A percentile compares a stretch with the other conserved stretches of the same genome.
These are phyloP conservation scores for Bugula neritina DNA, from an alignment of 2,888 invertebrate species.

Conservation along the genomic window DNA sequence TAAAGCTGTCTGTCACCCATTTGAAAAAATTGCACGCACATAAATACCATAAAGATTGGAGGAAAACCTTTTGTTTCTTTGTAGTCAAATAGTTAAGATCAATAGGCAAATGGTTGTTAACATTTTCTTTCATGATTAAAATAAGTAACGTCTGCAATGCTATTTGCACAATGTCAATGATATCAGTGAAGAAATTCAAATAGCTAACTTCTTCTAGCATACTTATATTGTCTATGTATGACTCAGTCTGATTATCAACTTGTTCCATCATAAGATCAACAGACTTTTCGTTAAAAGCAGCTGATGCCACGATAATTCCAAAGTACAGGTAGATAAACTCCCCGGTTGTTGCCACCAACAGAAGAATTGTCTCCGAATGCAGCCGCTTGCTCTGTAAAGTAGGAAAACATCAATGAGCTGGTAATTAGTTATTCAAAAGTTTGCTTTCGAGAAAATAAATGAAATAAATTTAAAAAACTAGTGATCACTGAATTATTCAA, in stretches of 20 bases:
- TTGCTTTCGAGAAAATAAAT: too few species aligned
- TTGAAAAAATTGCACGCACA: conserved; percentile 22
- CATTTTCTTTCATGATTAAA: neutral
- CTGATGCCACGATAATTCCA: neutral
- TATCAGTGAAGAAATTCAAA: neutral
- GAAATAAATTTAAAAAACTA: too few species aligned
- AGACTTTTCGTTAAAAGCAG: neutral
- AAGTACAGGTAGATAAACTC: conserved; percentile 18
- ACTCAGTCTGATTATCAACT: neutral
- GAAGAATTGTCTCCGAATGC: conserved; percentile 1
- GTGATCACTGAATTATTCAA: too few species aligned
- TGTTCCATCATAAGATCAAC: neutral
- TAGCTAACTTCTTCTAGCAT: too few species aligned
- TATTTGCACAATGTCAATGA: conserved; percentile 14
- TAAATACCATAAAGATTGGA: neutral
- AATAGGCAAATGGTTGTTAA: neutral
- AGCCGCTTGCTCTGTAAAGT: neutral
- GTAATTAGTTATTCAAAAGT: too few species aligned
- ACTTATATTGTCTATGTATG: too few species aligned
- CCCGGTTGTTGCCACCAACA: conserved; percentile 10
- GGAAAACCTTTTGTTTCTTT: neutral
- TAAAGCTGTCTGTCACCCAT: conserved; percentile 22
- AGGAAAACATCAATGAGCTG: too few species aligned
- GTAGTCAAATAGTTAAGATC: neutral
- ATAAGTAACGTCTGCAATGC: neutral